Percentiles rank a stretch among this genome's conserved stretches.
These are phyloP conservation scores for Oxyruncus cristatus DNA, from an alignment of 2,113 vertebrate genomes.

Conservation along the genomic window DNA sequence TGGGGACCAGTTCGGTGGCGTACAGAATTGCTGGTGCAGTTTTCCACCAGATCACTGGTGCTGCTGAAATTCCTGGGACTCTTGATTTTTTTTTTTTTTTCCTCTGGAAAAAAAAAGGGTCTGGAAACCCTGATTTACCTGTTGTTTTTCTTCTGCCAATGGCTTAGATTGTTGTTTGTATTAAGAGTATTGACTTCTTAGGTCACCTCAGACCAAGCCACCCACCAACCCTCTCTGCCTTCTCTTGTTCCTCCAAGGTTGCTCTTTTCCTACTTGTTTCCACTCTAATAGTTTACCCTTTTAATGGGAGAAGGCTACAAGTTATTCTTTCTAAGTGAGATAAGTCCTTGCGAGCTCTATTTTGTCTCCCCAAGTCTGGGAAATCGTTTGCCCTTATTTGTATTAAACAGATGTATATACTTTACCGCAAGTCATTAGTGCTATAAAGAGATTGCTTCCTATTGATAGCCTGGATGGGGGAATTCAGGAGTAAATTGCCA, in stretches of 20 bases:
- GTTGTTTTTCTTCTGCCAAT: background rate
- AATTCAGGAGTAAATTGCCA: constrained; percentile 51
- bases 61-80: background rate
- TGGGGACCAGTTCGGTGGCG: background rate
- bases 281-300: background rate
- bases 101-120: too few species aligned
- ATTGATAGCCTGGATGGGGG: constrained; percentile 26
- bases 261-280: background rate
- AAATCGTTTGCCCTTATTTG: constrained; percentile 65
- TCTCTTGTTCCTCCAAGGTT: background rate
- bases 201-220: background rate
- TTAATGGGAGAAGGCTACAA: constrained; percentile 26
- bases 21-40: background rate
- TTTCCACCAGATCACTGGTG: background rate
- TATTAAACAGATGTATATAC: constrained; percentile 58
- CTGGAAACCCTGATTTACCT: background rate
- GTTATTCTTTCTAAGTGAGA: constrained; percentile 28
- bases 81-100: background rate
- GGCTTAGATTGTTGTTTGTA: background rate
- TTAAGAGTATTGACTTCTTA: background rate
- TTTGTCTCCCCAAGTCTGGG: constrained; percentile 16
- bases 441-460: constrained; percentile 55
- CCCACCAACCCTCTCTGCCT: background rate
- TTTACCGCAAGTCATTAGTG: constrained; percentile 64
- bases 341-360: constrained; percentile 19